Base-by-base conservation (phyloP, 2,113 vertebrate genomes). In the Tiliqua scincoides region DNA sequence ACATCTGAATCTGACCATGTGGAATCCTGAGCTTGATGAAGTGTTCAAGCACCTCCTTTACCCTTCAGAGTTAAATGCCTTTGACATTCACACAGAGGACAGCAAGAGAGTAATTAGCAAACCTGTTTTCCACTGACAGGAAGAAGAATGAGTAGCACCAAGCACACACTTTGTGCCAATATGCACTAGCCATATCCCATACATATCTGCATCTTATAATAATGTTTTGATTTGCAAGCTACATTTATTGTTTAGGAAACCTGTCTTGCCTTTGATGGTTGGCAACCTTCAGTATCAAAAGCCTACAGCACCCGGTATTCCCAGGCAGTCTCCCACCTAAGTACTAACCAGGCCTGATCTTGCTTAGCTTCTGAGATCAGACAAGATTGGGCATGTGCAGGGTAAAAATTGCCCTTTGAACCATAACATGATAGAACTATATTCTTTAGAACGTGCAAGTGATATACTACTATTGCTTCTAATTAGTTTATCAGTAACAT, bases 51-150 rank as follows among this genome's bases (percentile, higher is more conserved):
- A 89, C 85, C 86, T 30, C 57, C 52, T 79, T 87, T 89, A 82
- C 21, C 40, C 87, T 95, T 95, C 90, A 92, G 90, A 93, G 76
- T 91, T 93, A 93, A 94, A 52, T 91, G 77, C 59, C 87, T 93
- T 89, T 91, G 89, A 90, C 91, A 91, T 89, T 92, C 76, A 89
- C 82, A 90, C 57, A 84, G 82, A 89, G 91, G 85, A 85, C 88
- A 37, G 0, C 6, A 85, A 88, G 80, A 87, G 12, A 59, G 83
- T 4, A 88, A 79, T 18, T 87, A 54, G 62, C 59, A 1, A 88
- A 86, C 81, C 79, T 2, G 85, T 52, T 80, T 86, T 62, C 30
- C 76, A 37, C 79, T 80, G 85, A 86, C 76, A 80, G 40, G 77
- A 80, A 84, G 37, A 74, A 71, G 15, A 72, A 86, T 86, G 67